phyloP scores from a whole-genome alignment of 2,888 invertebrate genomes.

The Agrypnus murinus region DNA sequence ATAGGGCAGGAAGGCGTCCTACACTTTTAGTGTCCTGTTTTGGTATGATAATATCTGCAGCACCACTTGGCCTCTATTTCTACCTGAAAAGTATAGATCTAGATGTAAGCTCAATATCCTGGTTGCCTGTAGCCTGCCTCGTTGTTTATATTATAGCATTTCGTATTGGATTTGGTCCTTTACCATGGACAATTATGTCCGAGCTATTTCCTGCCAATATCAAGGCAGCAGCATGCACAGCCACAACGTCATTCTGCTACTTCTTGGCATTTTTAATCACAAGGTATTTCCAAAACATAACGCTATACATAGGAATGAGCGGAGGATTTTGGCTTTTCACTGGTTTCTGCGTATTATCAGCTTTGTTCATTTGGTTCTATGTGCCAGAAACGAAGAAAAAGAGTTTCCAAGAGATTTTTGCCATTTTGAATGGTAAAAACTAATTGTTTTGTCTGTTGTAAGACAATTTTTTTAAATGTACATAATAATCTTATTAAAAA shows the following conservation, averaged over 20 bases:
- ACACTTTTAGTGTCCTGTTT: slow-evolving; percentile 81
- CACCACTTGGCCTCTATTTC: slow-evolving; percentile 76
- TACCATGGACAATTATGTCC: slow-evolving; percentile 89
- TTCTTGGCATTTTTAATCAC: slow-evolving; percentile 84
- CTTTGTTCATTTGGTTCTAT: slow-evolving; percentile 82
- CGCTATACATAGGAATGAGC: slow-evolving; percentile 76
- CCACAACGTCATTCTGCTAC: slow-evolving; percentile 88
- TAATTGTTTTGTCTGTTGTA: background rate
- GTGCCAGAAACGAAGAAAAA: slow-evolving; percentile 94
- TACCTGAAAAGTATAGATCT: slow-evolving; percentile 73
- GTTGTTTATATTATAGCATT: slow-evolving; percentile 84
- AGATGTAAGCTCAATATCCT: slow-evolving; percentile 73
- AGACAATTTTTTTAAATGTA: background rate
- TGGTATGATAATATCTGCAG: slow-evolving; percentile 78
- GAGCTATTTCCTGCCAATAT: slow-evolving; percentile 88
- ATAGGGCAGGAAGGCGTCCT: slow-evolving; percentile 81
- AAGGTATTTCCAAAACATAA: slow-evolving; percentile 79
- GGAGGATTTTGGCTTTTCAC: slow-evolving; percentile 85
- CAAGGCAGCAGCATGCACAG: slow-evolving; percentile 82
- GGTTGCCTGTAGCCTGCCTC: slow-evolving; percentile 83
- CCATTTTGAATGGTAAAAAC: slow-evolving; percentile 74
- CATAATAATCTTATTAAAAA: too few species aligned
- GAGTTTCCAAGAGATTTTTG: slow-evolving; percentile 88
- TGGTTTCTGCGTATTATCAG: slow-evolving; percentile 75
- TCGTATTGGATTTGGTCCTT: slow-evolving; percentile 84